Conservation (phyloP, 2,888 invertebrate genomes). For the Mechanitis messenoides region DNA sequence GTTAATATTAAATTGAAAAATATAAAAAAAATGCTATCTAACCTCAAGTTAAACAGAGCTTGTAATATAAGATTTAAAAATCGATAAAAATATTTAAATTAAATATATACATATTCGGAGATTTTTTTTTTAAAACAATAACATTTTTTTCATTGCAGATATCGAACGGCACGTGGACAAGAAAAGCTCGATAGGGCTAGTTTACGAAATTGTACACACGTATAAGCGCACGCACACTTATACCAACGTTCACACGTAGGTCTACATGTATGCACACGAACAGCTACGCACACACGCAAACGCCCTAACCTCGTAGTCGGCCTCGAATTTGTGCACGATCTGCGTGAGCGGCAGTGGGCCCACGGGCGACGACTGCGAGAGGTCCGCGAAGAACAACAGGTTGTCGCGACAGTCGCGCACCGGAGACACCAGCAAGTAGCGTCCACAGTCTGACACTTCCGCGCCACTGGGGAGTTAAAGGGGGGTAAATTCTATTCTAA, state of each 20-base stretch:
- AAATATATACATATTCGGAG: too few relatives aligned
- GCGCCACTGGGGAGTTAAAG: slow-evolving; percentile 79
- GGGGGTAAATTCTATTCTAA: neutral
- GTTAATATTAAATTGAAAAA: neutral
- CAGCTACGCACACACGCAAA: neutral
- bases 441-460: slow-evolving; percentile 93
- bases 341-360: slow-evolving; percentile 83
- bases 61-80: too few relatives aligned
- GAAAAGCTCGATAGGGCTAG: too few relatives aligned
- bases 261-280: neutral
- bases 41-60: too few relatives aligned
- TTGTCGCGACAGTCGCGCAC: slow-evolving; percentile 95
- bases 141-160: too few relatives aligned
- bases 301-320: slow-evolving; percentile 88
- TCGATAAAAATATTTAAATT: too few relatives aligned
- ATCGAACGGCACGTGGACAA: too few relatives aligned
- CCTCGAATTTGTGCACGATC: slow-evolving; percentile 92
- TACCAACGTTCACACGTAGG: neutral
- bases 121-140: too few relatives aligned
- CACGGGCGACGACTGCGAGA: slow-evolving; percentile 77
- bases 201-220: neutral
- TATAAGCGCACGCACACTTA: neutral
- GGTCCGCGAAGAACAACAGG: slow-evolving; percentile 89
- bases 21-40: too few relatives aligned
- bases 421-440: slow-evolving; percentile 89